Evolutionary conservation across 2,888 invertebrate genomes (phyloP).

Genomic region (Brenthis hecate): DNA sequence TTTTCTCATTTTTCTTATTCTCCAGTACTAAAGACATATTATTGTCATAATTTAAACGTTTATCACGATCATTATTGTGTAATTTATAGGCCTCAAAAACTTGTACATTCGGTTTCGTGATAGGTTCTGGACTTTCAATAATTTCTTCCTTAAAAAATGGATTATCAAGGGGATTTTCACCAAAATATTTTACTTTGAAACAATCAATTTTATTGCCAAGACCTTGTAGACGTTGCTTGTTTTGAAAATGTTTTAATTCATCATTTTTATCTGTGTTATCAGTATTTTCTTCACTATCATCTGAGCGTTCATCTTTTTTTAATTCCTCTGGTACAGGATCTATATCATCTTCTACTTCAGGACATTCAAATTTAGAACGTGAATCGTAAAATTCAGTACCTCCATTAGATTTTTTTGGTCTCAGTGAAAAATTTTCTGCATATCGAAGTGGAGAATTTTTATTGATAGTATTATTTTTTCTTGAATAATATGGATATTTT

Average conservation of each 20-base stretch:
- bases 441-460: constrained; percentile 85
- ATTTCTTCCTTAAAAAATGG: constrained; percentile 85
- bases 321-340: constrained; percentile 81
- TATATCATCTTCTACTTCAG: constrained; percentile 79
- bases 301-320: constrained; percentile 59
- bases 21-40: constrained; percentile 29
- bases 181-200: constrained; percentile 88
- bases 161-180: constrained; percentile 88
- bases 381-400: constrained; percentile 88
- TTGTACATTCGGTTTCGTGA: constrained; percentile 51
- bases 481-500: constrained; percentile 87
- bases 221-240: constrained; percentile 80
- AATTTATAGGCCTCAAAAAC: constrained; percentile 42
- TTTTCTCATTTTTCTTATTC: constrained; percentile 25
- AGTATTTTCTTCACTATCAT: constrained; percentile 44
- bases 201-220: constrained; percentile 89
- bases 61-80: constrained; percentile 2
- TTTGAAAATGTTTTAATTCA: constrained; percentile 54
- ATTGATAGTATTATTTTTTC: constrained; percentile 60
- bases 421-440: constrained; percentile 83
- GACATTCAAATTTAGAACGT: constrained; percentile 74
- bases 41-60: constrained; percentile 19
- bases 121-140: constrained; percentile 74
- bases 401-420: constrained; percentile 85
- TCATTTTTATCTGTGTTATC: constrained; percentile 49